A percentile compares a stretch with the other conserved stretches of the same genome.
Evolutionary conservation across 2,113 vertebrate species (phyloP).

Genomic region (Phyllostomus hastatus): DNA sequence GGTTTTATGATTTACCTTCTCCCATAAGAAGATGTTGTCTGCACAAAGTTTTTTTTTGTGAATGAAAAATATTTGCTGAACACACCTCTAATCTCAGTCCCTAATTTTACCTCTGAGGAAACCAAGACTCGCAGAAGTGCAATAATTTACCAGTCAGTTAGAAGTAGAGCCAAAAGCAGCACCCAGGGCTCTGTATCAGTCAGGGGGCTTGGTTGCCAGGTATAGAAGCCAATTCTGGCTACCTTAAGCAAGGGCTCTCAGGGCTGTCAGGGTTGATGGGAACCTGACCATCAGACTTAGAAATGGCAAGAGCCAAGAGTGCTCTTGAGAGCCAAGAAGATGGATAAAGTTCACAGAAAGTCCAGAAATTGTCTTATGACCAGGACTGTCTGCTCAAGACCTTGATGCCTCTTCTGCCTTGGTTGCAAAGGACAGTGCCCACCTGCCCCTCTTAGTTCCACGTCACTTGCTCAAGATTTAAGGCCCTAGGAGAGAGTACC

Average conservation of each 20-base stretch:
- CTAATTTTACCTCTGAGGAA: not conserved
- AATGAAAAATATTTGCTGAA: not conserved
- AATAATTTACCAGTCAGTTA: not conserved
- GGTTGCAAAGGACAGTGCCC: not conserved
- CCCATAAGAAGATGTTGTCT: not conserved
- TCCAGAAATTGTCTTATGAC: not conserved
- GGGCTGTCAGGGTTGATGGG: too few relatives aligned
- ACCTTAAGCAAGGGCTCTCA: not conserved
- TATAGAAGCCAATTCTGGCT: not conserved
- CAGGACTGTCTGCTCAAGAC: not conserved
- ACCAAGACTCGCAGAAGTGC: not conserved
- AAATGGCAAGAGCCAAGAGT: not conserved
- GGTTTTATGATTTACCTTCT: not conserved
- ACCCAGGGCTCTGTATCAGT: too few relatives aligned
- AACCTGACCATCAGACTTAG: not conserved
- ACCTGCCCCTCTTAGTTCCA: not conserved
- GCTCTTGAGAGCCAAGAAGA: not conserved
- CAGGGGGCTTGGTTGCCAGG: not conserved
- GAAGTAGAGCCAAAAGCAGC: not conserved
- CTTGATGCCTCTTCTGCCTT: not conserved
- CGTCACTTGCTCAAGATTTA: not conserved
- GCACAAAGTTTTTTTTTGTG: not conserved
- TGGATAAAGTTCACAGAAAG: not conserved
- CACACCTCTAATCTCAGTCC: not conserved
- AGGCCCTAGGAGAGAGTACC: not conserved